phyloP scores from a whole-genome alignment of 2,113 vertebrate species.

The Myocastor coypus region DNA sequence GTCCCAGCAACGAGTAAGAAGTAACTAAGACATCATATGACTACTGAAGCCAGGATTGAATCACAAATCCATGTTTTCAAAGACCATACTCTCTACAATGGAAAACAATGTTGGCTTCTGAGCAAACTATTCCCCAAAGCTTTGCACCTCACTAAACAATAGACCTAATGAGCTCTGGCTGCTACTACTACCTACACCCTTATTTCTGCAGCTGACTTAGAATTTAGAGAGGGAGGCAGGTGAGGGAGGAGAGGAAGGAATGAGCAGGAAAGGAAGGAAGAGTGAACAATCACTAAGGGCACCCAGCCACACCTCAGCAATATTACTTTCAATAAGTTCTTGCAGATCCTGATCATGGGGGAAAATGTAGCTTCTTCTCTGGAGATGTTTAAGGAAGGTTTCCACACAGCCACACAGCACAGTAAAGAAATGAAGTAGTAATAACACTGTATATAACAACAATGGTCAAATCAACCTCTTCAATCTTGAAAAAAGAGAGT shows the following conservation, averaged over 20 bases:
- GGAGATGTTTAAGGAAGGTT: conserved; percentile 27
- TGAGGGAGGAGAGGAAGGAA: background rate
- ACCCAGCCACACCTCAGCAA: background rate
- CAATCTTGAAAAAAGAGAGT: background rate
- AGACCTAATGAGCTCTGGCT: background rate
- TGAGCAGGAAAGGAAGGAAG: background rate
- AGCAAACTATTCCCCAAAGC: conserved; percentile 7
- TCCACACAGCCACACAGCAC: background rate
- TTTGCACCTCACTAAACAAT: background rate
- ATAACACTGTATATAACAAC: background rate
- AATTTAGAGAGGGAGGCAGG: background rate
- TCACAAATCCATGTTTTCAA: background rate
- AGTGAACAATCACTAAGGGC: background rate
- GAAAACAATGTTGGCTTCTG: conserved; percentile 3
- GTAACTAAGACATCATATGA: too few relatives aligned
- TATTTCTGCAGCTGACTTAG: background rate
- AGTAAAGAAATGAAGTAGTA: conserved; percentile 8
- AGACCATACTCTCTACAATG: background rate
- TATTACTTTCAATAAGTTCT: background rate
- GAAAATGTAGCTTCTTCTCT: background rate
- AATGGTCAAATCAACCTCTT: conserved; percentile 6
- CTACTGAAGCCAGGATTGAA: conserved; percentile 33
- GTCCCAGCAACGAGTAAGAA: too few relatives aligned
- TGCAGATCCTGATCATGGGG: background rate
- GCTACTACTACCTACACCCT: background rate